These are phyloP conservation scores for Proisotoma minuta DNA, from an alignment of 2,888 invertebrate species.

Conservation along the genomic window DNA sequence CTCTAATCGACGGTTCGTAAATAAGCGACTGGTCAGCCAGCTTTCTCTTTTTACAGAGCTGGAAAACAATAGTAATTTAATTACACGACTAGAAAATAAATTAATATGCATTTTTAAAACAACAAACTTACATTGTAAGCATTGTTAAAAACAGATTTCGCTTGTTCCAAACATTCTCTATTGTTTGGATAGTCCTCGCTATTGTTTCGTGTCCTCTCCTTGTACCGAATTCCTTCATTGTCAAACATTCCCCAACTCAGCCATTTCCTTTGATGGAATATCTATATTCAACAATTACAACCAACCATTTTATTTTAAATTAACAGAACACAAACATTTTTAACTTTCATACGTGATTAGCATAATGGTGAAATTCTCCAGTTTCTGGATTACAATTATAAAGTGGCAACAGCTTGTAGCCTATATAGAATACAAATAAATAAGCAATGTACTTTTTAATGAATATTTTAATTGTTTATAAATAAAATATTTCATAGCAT, in stretches of 20 bases:
- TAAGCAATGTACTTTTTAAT: background rate
- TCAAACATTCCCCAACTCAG: slow-evolving; percentile 69
- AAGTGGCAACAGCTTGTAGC: slow-evolving; percentile 82
- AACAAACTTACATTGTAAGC: slow-evolving; percentile 58
- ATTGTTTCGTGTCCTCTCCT: slow-evolving; percentile 57
- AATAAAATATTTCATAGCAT: background rate
- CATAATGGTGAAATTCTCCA: slow-evolving; percentile 82
- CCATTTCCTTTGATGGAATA: slow-evolving; percentile 77
- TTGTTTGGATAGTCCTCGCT: slow-evolving; percentile 59
- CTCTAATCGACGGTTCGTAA: slow-evolving; percentile 62
- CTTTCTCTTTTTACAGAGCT: slow-evolving; percentile 67
- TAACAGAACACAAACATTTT: background rate
- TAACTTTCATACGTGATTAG: slow-evolving; percentile 58
- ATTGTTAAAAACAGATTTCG: slow-evolving; percentile 69
- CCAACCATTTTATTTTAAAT: background rate
- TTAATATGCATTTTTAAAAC: background rate
- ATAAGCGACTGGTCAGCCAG: slow-evolving; percentile 68
- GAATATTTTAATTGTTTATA: background rate
- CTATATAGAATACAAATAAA: slow-evolving; percentile 13
- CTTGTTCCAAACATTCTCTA: slow-evolving; percentile 72
- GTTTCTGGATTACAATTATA: slow-evolving; percentile 81
- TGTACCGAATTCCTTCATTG: slow-evolving; percentile 69
- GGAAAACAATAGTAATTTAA: slow-evolving; percentile 11
- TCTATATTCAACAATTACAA: slow-evolving; percentile 47
- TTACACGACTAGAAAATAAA: background rate